phyloP scores from a whole-genome alignment of 2,113 vertebrate species.

The Psittacara wagleri region DNA sequence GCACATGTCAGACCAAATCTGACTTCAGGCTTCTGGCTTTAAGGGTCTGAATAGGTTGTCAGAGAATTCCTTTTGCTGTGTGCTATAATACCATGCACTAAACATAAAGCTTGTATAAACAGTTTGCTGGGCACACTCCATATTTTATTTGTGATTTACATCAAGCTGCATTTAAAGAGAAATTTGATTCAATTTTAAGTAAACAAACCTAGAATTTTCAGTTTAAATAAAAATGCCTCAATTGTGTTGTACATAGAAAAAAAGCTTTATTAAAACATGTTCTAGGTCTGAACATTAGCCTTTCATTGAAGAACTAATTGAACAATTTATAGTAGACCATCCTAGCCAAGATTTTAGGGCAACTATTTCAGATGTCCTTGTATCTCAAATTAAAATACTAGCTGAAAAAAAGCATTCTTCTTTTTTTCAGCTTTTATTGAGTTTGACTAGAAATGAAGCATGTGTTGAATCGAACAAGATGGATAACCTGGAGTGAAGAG shows the following conservation, averaged over 20 bases:
- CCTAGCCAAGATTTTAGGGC: neutral
- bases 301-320: neutral
- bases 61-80: neutral
- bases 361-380: neutral
- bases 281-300: neutral
- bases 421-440: neutral
- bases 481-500: neutral
- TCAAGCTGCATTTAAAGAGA: neutral
- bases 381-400: neutral
- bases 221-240: neutral
- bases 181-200: neutral
- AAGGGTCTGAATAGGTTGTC: neutral
- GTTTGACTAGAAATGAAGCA: neutral
- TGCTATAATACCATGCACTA: neutral
- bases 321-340: neutral
- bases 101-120: neutral
- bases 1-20: neutral
- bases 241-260: neutral
- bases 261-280: neutral
- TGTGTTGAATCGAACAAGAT: neutral
- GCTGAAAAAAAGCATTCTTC: neutral
- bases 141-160: neutral
- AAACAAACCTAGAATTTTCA: neutral
- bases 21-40: neutral
- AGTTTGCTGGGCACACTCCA: neutral